These are phyloP conservation scores for Azemiops feae DNA, from an alignment of 2,113 vertebrate genomes.

Conservation along the genomic window DNA sequence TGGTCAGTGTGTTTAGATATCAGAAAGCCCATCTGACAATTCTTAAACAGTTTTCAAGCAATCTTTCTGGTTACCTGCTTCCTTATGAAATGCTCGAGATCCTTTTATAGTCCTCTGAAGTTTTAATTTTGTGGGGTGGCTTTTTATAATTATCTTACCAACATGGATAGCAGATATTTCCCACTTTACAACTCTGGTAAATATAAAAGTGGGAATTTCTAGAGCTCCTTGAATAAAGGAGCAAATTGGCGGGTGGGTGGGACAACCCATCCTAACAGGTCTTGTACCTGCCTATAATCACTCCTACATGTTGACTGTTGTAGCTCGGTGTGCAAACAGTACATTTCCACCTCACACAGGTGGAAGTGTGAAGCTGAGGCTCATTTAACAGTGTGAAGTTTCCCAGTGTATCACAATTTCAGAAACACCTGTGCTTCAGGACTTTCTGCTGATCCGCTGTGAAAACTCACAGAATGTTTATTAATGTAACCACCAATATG, in stretches of 20 bases:
- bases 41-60: neutral
- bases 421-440: slow-evolving; percentile 74
- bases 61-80: neutral
- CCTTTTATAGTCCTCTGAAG: slow-evolving; percentile 25
- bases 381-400: slow-evolving; percentile 75
- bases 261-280: slow-evolving; percentile 29
- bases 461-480: slow-evolving; percentile 62
- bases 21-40: neutral
- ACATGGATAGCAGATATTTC: slow-evolving; percentile 37
- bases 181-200: slow-evolving; percentile 50
- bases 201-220: slow-evolving; percentile 56
- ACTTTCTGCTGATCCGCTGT: slow-evolving; percentile 67
- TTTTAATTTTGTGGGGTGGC: slow-evolving; percentile 8
- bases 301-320: slow-evolving; percentile 59
- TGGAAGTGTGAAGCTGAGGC: slow-evolving; percentile 71
- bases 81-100: slow-evolving; percentile 13
- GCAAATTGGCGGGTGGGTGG: slow-evolving; percentile 30
- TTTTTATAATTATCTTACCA: slow-evolving; percentile 59
- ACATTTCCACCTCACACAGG: slow-evolving; percentile 69
- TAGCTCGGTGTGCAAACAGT: slow-evolving; percentile 45
- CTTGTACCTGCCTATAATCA: slow-evolving; percentile 52
- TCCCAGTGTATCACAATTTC: slow-evolving; percentile 72
- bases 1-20: neutral
- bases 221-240: slow-evolving; percentile 48
- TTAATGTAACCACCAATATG: slow-evolving; percentile 53